Conservation (phyloP, 2,888 invertebrate genomes). For the Eulithis prunata region DNA sequence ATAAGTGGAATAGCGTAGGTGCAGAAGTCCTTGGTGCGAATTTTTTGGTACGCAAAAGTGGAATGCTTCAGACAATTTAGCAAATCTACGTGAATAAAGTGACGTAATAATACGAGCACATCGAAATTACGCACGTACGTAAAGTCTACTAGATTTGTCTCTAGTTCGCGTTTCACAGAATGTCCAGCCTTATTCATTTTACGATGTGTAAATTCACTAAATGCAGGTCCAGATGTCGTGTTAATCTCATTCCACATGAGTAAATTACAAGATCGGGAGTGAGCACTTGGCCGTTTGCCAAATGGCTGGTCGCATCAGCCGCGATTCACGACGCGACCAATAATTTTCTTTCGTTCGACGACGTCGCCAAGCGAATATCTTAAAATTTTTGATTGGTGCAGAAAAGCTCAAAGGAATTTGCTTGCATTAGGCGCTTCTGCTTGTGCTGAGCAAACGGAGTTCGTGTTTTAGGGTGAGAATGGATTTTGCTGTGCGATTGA, state of each 20-base stretch:
- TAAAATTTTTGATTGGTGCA: constrained; percentile 47
- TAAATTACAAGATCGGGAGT: constrained; percentile 73
- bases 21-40: too few species aligned
- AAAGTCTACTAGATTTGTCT: neutral
- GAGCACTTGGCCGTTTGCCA: constrained; percentile 67
- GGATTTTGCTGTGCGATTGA: constrained; percentile 20
- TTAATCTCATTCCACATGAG: constrained; percentile 73
- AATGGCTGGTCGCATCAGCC: constrained; percentile 71
- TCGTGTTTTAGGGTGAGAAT: constrained; percentile 26
- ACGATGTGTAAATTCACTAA: constrained; percentile 60
- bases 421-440: constrained; percentile 36
- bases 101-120: too few species aligned
- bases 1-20: too few species aligned
- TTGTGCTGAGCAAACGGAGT: constrained; percentile 30
- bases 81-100: too few species aligned
- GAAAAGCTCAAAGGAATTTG: constrained; percentile 41
- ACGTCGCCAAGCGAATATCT: constrained; percentile 53
- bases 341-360: constrained; percentile 64
- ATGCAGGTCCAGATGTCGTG: constrained; percentile 70
- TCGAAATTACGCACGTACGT: too few species aligned
- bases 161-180: neutral
- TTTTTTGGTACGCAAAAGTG: too few species aligned
- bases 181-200: constrained; percentile 28
- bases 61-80: too few species aligned
- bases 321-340: constrained; percentile 58